Base-by-base conservation (phyloP, 2,797 vertebrate species). In the Sparus aurata region DNA sequence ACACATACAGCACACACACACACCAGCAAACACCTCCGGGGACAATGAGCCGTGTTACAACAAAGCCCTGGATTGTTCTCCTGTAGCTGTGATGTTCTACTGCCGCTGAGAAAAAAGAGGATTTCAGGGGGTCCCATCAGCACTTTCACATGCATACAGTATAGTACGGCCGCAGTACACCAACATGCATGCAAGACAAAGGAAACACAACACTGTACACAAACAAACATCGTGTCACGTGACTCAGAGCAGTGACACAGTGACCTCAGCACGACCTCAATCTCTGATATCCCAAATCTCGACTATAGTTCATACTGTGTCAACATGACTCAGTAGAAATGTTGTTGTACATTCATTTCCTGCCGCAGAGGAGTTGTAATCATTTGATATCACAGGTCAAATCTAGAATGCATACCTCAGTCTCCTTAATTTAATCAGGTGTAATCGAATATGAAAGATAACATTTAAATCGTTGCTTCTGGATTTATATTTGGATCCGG, bases 31-130 rank as follows among this genome's bases (percentile, higher is more conserved):
- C 63, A 73, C 54, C 58, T 77, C 77, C 75, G 13, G 65, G 65
- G 75, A 94, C 93, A 96, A 96, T 92, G 89, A 86, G 81, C 50
- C 12, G 68, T 76, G 67, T 60, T 69, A 80, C 73, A 87, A 96
- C 95, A 96, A 96, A 85, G 65, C 73, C 45, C 95, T 92, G 91
- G 94, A 95, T 91, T 90, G 89, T 94, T 97, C 95, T 93, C 84
- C 85, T 89, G 85, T 52, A 75, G 91, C 83, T 76, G 54, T 78
- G 85, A 91, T 88, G 85, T 93, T 93, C 87, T 74, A 84, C 92
- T 87, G 87, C 81, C 45, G 77, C 84, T 85, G 89, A 90, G 87
- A 88, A 85, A 76, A 38, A 86, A 75, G 25, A 23, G 57, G 2
- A 86, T 86, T 89, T 82, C 45, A 78, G 83, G 88, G 75, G 90